These are phyloP conservation scores for Panopea generosa DNA, from an alignment of 2,888 invertebrate species.

Conservation along the genomic window DNA sequence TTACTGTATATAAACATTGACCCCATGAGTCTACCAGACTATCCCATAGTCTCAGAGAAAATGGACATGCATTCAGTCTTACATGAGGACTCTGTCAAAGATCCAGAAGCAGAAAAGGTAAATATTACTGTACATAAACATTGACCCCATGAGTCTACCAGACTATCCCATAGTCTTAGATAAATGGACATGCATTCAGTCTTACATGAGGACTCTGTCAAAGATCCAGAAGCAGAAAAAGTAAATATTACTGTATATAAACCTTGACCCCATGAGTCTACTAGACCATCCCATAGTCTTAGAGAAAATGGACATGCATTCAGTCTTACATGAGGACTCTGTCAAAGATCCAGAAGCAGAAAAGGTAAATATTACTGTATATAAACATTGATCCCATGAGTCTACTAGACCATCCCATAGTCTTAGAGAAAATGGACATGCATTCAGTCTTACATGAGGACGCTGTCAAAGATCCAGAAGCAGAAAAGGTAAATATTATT, in stretches of 20 bases:
- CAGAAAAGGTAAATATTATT: constrained; percentile 38
- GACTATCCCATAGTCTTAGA: constrained; percentile 77
- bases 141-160: constrained; percentile 84
- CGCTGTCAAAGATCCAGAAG: constrained; percentile 19
- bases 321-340: constrained; percentile 76
- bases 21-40: constrained; percentile 83
- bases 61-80: constrained; percentile 75
- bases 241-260: too few relatives aligned
- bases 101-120: constrained; percentile 31
- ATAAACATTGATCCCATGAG: constrained; percentile 84
- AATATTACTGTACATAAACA: constrained; percentile 84
- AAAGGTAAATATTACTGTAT: too few relatives aligned
- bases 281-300: constrained; percentile 80
- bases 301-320: constrained; percentile 75
- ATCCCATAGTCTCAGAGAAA: constrained; percentile 78
- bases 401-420: constrained; percentile 81
- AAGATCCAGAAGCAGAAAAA: constrained; percentile 25
- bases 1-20: constrained; percentile 85
- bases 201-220: constrained; percentile 72
- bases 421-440: constrained; percentile 75
- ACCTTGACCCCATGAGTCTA: constrained; percentile 84
- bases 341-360: constrained; percentile 20
- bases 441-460: constrained; percentile 78
- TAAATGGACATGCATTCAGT: constrained; percentile 75
- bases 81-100: constrained; percentile 68